phyloP scores from a whole-genome alignment of 2,888 invertebrate genomes.

The Caenorhabditis plicata region DNA sequence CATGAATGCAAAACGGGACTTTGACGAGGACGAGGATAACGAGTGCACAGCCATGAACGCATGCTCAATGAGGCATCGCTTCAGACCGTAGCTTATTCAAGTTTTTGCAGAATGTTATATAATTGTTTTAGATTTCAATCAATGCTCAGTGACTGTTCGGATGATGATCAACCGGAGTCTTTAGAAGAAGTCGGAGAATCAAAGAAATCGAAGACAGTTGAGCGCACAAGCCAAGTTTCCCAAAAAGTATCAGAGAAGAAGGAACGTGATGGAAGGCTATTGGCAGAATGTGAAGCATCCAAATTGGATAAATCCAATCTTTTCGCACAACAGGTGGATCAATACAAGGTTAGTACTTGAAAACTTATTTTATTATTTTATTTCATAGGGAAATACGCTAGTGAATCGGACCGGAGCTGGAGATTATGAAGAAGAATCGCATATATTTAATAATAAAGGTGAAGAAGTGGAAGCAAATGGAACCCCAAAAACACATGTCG shows the following conservation, averaged over 20 bases:
- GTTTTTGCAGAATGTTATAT: slow-evolving; percentile 30
- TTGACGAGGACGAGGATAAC: slow-evolving; percentile 53
- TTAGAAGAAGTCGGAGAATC: slow-evolving; percentile 29
- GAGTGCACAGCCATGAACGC: slow-evolving; percentile 47
- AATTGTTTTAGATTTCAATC: slow-evolving; percentile 13
- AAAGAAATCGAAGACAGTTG: slow-evolving; percentile 58
- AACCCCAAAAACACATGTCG: slow-evolving; percentile 49
- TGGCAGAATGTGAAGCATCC: slow-evolving; percentile 55
- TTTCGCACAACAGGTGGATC: slow-evolving; percentile 54
- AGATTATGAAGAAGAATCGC: slow-evolving; percentile 54
- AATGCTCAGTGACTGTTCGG: slow-evolving; percentile 24
- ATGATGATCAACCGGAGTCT: slow-evolving; percentile 4
- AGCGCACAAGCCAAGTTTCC: slow-evolving; percentile 54
- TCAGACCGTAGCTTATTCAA: background rate
- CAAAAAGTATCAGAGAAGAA: slow-evolving; percentile 56
- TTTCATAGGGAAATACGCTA: slow-evolving; percentile 49
- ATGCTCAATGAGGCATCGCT: too few relatives aligned
- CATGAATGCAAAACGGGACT: slow-evolving; percentile 40
- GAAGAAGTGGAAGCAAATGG: slow-evolving; percentile 27
- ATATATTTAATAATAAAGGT: slow-evolving; percentile 39
- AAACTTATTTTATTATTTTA: background rate
- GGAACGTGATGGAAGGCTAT: slow-evolving; percentile 54
- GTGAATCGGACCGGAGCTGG: slow-evolving; percentile 58
- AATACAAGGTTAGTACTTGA: slow-evolving; percentile 36
- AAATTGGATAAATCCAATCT: slow-evolving; percentile 56